Evolutionary conservation across 2,888 invertebrate genomes (phyloP), one percentile per base, ranked within the genome.

Genomic region (Poecilobothrus nobilitatus): DNA sequence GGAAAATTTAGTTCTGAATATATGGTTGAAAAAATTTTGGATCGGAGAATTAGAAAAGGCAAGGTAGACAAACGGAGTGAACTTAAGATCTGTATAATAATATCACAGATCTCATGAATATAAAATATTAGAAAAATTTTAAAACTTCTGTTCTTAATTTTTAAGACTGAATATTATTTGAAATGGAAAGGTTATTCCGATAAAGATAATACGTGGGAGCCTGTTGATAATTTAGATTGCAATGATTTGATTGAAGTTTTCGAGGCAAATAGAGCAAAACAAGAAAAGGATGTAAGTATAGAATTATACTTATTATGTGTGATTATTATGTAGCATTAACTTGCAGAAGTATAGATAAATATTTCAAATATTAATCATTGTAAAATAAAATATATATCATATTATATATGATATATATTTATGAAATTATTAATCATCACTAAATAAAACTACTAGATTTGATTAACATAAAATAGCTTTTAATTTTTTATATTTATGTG

Each of bases 191-290:
- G 90, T 0, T 91, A 91, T 77, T 86, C 87, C 15, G 87, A 89
- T 73, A 87, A 88, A 12, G 94, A 95, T 76, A 95, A 94, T 76
- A 94, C 95, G 0, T 95, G 95, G 95, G 95, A 95, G 77, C 94
- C 95, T 0, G 90, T 89, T 72, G 92, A 91, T 72, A 92, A 95
- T 76, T 83, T 94, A 1, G 93, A 94, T 77, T 94, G 94, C 74
- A 92, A 91, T 53, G 91, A 91, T 75, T 81, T 92, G 3, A 92
- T 92, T 66, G 87, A 86, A 73, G 89, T 88, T 20, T 94, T 88
- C 80, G 93, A 94, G 79, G 89, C 89, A 33, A 84, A 72, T 80
- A 82, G 75, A 76, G 78, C 74, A 33, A 82, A 77, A 73, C 79
- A 78, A 71, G 77, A 73, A 68, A 79, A 71, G 67, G 64, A 64